Conservation (phyloP, 2,797 vertebrate genomes). For the Synaphobranchus kaupii region DNA sequence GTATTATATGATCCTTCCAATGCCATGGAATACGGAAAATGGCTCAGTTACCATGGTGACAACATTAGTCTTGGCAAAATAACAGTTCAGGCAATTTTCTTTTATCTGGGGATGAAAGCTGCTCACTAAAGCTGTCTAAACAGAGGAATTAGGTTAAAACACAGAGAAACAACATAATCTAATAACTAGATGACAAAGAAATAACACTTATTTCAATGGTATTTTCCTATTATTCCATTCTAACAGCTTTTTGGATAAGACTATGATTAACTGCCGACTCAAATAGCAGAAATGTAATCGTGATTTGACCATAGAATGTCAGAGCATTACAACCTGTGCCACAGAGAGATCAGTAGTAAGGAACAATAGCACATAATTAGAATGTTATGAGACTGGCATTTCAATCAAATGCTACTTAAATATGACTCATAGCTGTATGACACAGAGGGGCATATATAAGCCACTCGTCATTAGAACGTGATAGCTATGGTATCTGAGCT, state of each 20-base stretch:
- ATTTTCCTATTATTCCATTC: not conserved
- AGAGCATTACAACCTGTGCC: not conserved
- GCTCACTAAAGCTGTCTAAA: not conserved
- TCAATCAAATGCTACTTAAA: not conserved
- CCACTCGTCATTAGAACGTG: not conserved
- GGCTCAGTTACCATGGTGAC: constrained; percentile 38
- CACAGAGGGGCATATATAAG: too few relatives aligned
- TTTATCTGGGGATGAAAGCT: constrained; percentile 8
- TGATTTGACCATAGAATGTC: not conserved
- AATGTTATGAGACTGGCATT: not conserved
- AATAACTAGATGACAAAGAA: not conserved
- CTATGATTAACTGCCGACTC: not conserved
- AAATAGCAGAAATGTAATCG: constrained; percentile 6
- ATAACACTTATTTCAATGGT: not conserved
- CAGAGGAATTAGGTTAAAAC: not conserved
- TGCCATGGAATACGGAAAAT: constrained; percentile 5
- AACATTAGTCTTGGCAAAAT: constrained; percentile 12
- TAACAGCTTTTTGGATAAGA: constrained; percentile 2
- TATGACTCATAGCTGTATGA: not conserved
- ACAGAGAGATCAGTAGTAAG: not conserved
- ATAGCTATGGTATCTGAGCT: not conserved
- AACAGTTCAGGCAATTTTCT: constrained; percentile 15
- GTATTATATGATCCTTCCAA: constrained; percentile 15
- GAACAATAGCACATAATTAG: not conserved
- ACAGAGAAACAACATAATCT: not conserved